A percentile compares a stretch with the other conserved stretches of the same genome.
Conservation (phyloP, 1,140 invertebrate genomes). For the Cheumatopsyche charites region DNA sequence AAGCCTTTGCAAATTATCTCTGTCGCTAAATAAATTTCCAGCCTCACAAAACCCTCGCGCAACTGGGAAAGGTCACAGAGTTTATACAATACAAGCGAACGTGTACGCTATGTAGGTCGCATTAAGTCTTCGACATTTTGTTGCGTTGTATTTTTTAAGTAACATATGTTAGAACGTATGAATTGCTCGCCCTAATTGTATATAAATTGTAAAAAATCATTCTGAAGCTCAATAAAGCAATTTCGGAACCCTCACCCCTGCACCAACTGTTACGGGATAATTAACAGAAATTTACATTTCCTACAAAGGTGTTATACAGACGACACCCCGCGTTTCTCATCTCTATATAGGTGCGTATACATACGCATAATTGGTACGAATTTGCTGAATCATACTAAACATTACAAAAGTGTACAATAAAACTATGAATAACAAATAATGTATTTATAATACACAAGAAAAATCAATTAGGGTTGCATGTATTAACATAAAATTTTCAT, state of each 20-base stretch:
- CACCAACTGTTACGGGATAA: conserved; percentile 37
- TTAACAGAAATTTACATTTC: conserved; percentile 44
- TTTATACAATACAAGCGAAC: no score
- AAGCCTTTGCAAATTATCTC: conserved; percentile 33
- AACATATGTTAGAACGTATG: neutral
- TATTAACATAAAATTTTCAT: no score
- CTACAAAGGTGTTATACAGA: conserved; percentile 36
- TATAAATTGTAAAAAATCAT: neutral
- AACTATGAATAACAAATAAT: no score
- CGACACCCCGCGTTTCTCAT: neutral
- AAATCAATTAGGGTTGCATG: no score
- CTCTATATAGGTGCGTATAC: neutral
- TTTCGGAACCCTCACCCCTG: neutral
- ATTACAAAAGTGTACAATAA: no score
- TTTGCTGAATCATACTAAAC: no score
- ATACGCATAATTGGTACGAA: neutral
- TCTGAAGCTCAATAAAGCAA: conserved; percentile 18
- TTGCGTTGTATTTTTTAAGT: neutral
- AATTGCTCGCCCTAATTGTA: neutral
- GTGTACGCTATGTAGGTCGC: no score
- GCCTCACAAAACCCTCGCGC: conserved; percentile 10
- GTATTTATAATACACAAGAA: no score
- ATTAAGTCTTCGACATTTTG: no score
- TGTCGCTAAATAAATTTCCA: conserved; percentile 29
- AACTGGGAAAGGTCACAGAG: neutral